These are phyloP conservation scores for Egretta garzetta DNA, from an alignment of 2,113 vertebrate genomes.

Conservation along the genomic window DNA sequence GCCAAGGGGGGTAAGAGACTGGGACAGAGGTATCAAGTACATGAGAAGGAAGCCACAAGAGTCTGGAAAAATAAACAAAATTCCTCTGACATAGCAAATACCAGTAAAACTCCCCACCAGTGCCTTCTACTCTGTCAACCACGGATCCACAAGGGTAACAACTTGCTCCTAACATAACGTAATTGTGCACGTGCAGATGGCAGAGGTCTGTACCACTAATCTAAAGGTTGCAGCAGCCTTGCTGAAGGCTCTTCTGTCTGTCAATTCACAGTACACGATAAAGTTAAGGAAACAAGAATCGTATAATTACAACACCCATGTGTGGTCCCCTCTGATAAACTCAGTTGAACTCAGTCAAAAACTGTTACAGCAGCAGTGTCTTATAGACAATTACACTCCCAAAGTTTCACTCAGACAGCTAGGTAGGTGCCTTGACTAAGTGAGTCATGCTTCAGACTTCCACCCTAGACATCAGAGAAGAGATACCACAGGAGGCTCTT, in stretches of 20 bases:
- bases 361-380: neutral
- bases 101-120: neutral
- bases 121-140: neutral
- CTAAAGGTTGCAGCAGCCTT: constrained; percentile 48
- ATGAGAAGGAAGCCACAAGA: neutral
- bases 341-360: constrained; percentile 35
- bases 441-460: constrained; percentile 45
- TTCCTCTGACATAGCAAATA: neutral
- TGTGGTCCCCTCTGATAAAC: constrained; percentile 52
- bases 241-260: neutral
- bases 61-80: neutral
- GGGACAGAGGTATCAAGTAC: neutral
- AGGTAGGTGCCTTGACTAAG: constrained; percentile 1
- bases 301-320: neutral
- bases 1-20: neutral
- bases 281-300: neutral
- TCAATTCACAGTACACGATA: neutral
- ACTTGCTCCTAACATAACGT: neutral
- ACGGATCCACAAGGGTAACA: neutral
- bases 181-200: neutral
- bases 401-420: constrained; percentile 6
- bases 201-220: constrained; percentile 23
- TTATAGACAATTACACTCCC: neutral
- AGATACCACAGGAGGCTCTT: constrained; percentile 50
- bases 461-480: constrained; percentile 47